These are phyloP conservation scores for Corella eumyota DNA, from an alignment of 23 tunicate species.

Conservation along the genomic window DNA sequence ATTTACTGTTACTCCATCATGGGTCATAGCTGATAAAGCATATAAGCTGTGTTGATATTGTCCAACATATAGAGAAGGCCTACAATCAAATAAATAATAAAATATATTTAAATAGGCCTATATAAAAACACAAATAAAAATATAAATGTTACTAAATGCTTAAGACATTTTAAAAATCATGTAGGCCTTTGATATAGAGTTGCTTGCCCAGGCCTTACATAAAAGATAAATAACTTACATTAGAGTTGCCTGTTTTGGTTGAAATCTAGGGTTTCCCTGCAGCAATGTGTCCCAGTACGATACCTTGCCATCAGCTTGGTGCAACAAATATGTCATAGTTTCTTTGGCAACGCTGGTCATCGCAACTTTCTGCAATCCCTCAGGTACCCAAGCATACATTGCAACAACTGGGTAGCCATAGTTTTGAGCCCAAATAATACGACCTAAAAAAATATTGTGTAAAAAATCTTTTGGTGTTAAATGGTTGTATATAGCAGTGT, in stretches of 20 bases:
- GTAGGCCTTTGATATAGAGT: neutral
- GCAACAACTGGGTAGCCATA: conserved; percentile 89
- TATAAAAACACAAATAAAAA: neutral
- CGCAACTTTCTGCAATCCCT: conserved; percentile 57
- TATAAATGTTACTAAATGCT: neutral
- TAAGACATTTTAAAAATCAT: neutral
- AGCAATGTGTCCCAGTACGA: conserved; percentile 48
- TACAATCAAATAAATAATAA: conserved; percentile 8
- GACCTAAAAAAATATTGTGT: conserved; percentile 17
- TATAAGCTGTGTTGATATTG: conserved; percentile 71
- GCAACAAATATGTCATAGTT: conserved; percentile 66
- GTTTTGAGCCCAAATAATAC: conserved; percentile 83
- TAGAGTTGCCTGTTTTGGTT: conserved; percentile 41
- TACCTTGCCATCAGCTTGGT: conserved; percentile 52
- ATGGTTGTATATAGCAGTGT: no score
- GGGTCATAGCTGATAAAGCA: conserved; percentile 85
- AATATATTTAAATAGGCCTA: no score
- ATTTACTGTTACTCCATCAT: conserved; percentile 55
- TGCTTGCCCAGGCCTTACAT: no score
- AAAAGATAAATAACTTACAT: conserved; percentile 24
- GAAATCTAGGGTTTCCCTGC: conserved; percentile 41
- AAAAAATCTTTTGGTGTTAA: neutral
- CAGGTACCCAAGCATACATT: conserved; percentile 73
- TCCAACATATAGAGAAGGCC: conserved; percentile 83
- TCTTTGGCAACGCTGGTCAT: conserved; percentile 83